Evolutionary conservation across 2,113 vertebrate genomes (phyloP).

Genomic region (Electrona antarctica): DNA sequence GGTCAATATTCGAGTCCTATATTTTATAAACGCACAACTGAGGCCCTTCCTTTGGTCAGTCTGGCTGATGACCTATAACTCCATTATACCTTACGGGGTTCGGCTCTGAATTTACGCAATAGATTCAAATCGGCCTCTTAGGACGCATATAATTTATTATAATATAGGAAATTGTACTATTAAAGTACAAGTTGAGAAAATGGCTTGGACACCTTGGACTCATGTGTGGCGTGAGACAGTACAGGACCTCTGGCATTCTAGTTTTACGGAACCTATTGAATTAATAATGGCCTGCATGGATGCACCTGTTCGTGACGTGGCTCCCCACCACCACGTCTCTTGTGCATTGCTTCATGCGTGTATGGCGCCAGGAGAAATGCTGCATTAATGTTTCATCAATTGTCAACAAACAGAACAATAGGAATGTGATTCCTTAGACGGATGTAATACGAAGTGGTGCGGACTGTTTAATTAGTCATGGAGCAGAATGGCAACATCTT

Average conservation of each 20-base stretch:
- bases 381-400: conserved; percentile 70
- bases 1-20: too few relatives aligned
- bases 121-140: not conserved
- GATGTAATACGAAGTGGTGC: conserved; percentile 57
- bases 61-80: not conserved
- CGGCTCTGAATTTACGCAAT: not conserved
- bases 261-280: conserved; percentile 67
- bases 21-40: too few relatives aligned
- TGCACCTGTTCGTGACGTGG: conserved; percentile 70
- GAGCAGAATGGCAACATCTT: conserved; percentile 32
- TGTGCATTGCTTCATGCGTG: conserved; percentile 36
- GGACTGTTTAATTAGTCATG: conserved; percentile 67
- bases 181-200: conserved; percentile 20
- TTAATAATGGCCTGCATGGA: conserved; percentile 64
- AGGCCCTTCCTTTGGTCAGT: too few relatives aligned
- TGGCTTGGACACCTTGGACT: conserved; percentile 27
- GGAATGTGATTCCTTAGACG: conserved; percentile 57
- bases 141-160: not conserved
- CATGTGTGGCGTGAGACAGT: conserved; percentile 28
- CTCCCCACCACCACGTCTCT: conserved; percentile 27
- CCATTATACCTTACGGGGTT: not conserved
- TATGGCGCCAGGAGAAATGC: conserved; percentile 51
- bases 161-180: conserved; percentile 15
- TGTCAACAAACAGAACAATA: conserved; percentile 62
- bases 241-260: conserved; percentile 54